A percentile compares a stretch with the other conserved stretches of the same genome.
Conservation (phyloP, 1,140 invertebrate genomes). For the Sweltsa coloradensis region DNA sequence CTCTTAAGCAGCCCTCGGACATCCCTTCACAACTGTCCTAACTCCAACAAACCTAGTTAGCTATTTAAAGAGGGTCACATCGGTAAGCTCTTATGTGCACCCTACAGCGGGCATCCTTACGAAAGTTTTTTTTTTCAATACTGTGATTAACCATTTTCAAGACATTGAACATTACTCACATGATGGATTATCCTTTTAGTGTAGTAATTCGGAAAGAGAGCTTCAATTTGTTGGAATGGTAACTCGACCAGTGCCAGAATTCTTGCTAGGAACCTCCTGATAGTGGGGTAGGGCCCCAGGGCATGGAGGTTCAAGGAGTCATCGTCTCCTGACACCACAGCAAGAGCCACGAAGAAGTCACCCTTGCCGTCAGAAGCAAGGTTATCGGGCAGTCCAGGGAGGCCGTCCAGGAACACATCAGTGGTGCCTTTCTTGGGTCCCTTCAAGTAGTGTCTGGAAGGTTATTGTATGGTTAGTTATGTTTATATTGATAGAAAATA, state of each 20-base stretch:
- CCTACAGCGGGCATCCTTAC: too few species aligned
- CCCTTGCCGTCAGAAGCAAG: conserved; percentile 49
- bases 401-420: conserved; percentile 61
- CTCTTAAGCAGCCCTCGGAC: too few species aligned
- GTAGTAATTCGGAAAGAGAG: conserved; percentile 42
- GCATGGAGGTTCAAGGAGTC: conserved; percentile 34
- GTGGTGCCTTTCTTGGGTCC: conserved; percentile 56
- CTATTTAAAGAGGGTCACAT: too few species aligned
- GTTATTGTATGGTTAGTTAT: too few species aligned
- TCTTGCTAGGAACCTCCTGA: conserved; percentile 46
- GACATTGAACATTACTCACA: too few species aligned
- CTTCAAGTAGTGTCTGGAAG: conserved; percentile 56
- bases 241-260: conserved; percentile 38
- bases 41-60: too few species aligned
- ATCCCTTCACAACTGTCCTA: too few species aligned
- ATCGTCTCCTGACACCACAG: conserved; percentile 34
- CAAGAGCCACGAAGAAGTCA: conserved; percentile 51
- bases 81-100: too few species aligned
- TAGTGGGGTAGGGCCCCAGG: conserved; percentile 38
- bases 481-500: too few species aligned
- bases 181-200: conserved; percentile 36
- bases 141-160: too few species aligned
- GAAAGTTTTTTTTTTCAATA: too few species aligned
- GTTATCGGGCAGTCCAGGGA: conserved; percentile 76
- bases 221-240: conserved; percentile 40